A percentile compares a stretch with the other conserved stretches of the same genome.
These are phyloP conservation scores for Corythornis leucogaster DNA, from an alignment of 2,797 vertebrate genomes.

Conservation along the genomic window DNA sequence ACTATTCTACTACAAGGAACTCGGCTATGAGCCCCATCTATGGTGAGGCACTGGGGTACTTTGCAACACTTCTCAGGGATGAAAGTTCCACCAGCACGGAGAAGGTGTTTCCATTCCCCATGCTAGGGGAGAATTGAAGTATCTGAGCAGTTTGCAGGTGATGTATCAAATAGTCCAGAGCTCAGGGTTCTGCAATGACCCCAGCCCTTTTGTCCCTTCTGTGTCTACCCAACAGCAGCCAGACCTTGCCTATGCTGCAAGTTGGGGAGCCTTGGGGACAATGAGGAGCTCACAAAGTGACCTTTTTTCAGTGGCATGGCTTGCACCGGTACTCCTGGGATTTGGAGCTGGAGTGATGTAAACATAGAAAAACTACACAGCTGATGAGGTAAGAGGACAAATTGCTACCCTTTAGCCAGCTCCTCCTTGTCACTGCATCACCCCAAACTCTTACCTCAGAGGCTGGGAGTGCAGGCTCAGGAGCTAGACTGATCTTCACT, in stretches of 20 bases:
- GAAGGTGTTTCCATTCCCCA: neutral
- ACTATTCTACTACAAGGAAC: neutral
- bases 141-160: neutral
- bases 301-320: neutral
- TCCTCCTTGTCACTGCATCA: neutral
- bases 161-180: neutral
- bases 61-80: neutral
- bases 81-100: neutral
- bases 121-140: neutral
- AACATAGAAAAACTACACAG: neutral
- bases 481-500: conserved; percentile 18
- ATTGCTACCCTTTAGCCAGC: neutral
- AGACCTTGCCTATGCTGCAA: neutral
- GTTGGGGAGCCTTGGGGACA: neutral
- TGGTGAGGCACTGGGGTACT: neutral
- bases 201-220: neutral
- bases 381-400: neutral
- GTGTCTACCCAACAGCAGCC: neutral
- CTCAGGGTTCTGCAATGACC: neutral
- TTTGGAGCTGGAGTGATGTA: neutral
- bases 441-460: conserved; percentile 13
- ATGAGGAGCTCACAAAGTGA: rapidly evolving
- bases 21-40: neutral
- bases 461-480: neutral
- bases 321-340: neutral